These are phyloP conservation scores for Monochamus saltuarius DNA, from an alignment of 1,140 invertebrate species.

Conservation along the genomic window DNA sequence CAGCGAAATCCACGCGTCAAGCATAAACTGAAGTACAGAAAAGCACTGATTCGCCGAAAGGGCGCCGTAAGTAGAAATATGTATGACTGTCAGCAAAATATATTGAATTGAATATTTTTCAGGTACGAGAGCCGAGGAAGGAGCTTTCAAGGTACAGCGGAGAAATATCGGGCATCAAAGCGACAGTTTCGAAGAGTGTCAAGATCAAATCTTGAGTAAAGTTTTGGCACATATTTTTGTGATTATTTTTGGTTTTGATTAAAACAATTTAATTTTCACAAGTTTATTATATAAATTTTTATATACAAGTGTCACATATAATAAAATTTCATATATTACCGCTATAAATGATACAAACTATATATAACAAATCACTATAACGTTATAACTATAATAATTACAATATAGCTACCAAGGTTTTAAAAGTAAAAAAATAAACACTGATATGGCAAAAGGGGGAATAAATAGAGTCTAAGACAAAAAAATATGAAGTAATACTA, in stretches of 20 bases:
- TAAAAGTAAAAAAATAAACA: conserved; percentile 3
- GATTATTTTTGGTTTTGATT: too few relatives aligned
- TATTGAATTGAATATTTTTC: conserved; percentile 45
- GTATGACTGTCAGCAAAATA: neutral
- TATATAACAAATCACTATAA: neutral
- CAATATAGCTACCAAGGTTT: neutral
- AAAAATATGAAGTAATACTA: neutral
- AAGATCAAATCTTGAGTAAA: conserved; percentile 68
- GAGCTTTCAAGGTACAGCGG: conserved; percentile 81
- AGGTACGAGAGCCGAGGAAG: conserved; percentile 75
- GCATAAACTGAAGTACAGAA: conserved; percentile 86
- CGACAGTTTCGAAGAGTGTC: conserved; percentile 79
- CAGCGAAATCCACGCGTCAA: conserved; percentile 91
- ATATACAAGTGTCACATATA: conserved; percentile 3
- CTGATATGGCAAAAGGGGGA: neutral
- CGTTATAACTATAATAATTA: neutral
- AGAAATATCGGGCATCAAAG: conserved; percentile 89
- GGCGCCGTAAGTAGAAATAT: conserved; percentile 67
- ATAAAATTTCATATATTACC: conserved; percentile 4
- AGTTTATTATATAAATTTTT: neutral
- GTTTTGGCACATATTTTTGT: too few relatives aligned
- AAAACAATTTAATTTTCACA: too few relatives aligned
- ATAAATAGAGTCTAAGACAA: neutral
- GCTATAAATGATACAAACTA: conserved; percentile 2
- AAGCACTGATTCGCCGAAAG: conserved; percentile 86